phyloP scores from a whole-genome alignment of 1,140 invertebrate genomes.

The Saccostrea glomerata region DNA sequence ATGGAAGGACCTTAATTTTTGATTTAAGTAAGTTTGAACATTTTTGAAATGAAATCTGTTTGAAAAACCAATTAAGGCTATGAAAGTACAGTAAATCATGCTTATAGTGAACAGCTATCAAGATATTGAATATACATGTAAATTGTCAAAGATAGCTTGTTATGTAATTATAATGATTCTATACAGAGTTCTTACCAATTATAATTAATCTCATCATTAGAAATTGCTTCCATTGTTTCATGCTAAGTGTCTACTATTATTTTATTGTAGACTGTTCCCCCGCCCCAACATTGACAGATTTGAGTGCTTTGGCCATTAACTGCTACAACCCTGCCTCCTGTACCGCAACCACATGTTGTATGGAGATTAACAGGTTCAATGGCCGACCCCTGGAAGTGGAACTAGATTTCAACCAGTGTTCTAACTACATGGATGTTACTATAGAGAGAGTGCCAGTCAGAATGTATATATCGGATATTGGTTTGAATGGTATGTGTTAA shows the following conservation, averaged over 20 bases:
- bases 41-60: too few relatives aligned
- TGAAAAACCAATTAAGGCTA: too few relatives aligned
- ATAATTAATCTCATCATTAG: too few relatives aligned
- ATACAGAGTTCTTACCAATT: too few relatives aligned
- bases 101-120: too few relatives aligned
- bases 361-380: slow-evolving; percentile 32
- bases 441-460: slow-evolving; percentile 45
- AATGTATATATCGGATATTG: neutral
- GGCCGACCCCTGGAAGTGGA: neutral
- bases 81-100: too few relatives aligned
- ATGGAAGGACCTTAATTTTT: too few relatives aligned
- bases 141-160: too few relatives aligned
- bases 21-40: too few relatives aligned
- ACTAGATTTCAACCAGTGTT: slow-evolving; percentile 34
- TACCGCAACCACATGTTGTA: slow-evolving; percentile 40
- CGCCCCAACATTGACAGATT: neutral
- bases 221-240: too few relatives aligned
- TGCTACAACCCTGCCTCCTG: slow-evolving; percentile 47
- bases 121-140: too few relatives aligned
- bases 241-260: neutral
- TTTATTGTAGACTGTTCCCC: neutral
- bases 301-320: slow-evolving; percentile 7
- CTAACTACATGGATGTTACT: slow-evolving; percentile 41
- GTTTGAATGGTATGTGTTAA: neutral
- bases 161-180: too few relatives aligned